Evolutionary conservation across 2,113 vertebrate genomes (phyloP), one percentile per base, ranked within the genome.

Genomic region (Corythornis madagascariensis): DNA sequence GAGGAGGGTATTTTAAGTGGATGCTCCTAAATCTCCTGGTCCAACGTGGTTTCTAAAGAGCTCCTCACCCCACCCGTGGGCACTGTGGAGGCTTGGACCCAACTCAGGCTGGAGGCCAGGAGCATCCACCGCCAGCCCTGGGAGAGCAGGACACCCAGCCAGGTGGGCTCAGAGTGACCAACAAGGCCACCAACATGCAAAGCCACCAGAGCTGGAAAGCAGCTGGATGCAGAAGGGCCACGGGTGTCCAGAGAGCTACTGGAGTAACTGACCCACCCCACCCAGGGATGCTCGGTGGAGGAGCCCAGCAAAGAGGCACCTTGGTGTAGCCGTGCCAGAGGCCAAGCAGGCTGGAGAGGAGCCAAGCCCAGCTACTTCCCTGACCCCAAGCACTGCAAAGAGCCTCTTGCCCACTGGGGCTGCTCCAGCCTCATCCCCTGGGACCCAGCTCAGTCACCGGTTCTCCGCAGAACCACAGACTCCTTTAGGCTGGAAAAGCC

Each of bases 131-230:
- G 4, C 33, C 38, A 10, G 38, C n/a, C 64, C 55, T 5, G 31
- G 42, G 33, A 8, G 16, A 43, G 63, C 3, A 2, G 63, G n/a
- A 21, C 0, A 5, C 29, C 50, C 25, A 1, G 15, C 15, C 9
- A 5, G 33, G 35, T 10, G 75, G 2, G 73, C 63, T 64, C 43
- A 9, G 40, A 16, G 78, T 5, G 11, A 38, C 25, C 22, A 8
- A 13, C 3, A 4, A 19, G 35, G 20, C 9, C 4, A 6, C 25
- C 6, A 31, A 16, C 31, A 15, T 8, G 43, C 26, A 18, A 33
- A 86, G 56, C 26, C 38, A 6, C 38, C 18, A 3, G 4, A n/a
- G n/a, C 28, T 6, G 9, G 17, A 3, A 4, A 35, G 42, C 47
- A 13, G 9, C 31, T 21, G 13, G 22, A 10, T 9, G 56, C 38